These are phyloP conservation scores for Apamea epomidion DNA, from an alignment of 2,888 invertebrate species.

Conservation along the genomic window DNA sequence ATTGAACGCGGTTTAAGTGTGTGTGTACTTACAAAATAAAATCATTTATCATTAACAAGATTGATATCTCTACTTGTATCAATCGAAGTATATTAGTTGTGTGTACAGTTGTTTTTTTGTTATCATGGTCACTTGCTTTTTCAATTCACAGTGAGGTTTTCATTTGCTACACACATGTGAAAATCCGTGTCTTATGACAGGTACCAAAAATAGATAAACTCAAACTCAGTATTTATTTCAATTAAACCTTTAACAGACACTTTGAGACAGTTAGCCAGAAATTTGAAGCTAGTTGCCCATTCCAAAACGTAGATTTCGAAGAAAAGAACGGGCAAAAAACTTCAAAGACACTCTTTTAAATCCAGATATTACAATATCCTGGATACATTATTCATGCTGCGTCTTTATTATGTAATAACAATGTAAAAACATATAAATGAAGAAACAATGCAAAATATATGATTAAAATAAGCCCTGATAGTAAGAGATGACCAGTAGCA, in stretches of 20 bases:
- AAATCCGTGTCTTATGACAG: neutral
- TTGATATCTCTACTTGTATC: neutral
- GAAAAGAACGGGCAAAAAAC: no score
- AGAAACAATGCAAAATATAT: no score
- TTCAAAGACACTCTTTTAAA: no score
- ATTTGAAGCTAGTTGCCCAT: no score
- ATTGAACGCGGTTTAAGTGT: neutral
- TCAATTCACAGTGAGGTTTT: neutral
- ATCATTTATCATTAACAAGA: no score
- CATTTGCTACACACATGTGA: neutral
- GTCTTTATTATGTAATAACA: no score
- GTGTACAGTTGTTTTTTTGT: neutral
- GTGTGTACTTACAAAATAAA: neutral
- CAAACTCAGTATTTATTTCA: neutral
- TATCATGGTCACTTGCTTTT: neutral
- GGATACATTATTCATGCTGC: no score
- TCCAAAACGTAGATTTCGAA: no score
- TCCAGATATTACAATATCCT: no score
- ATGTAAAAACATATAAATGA: no score
- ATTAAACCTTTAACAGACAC: no score
- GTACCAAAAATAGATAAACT: neutral
- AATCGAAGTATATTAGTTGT: neutral
- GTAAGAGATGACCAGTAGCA: neutral
- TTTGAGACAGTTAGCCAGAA: no score
- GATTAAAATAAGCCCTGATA: neutral